Percentiles rank a stretch among this genome's conserved stretches.
Evolutionary conservation across 2,797 vertebrate species (phyloP).

Genomic region (Gymnothorax reevesii): DNA sequence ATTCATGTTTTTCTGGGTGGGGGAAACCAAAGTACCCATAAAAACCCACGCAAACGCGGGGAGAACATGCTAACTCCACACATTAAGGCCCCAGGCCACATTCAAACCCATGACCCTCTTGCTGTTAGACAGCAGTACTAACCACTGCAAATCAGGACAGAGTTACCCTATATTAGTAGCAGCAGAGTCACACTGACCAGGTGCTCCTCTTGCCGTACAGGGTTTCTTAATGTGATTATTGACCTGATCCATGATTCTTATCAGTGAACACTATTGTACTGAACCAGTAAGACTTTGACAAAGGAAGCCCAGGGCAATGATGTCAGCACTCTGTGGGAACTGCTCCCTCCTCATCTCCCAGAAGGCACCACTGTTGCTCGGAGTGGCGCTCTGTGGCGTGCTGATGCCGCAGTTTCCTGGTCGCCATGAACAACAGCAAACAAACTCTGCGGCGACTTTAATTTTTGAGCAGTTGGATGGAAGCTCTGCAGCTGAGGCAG

Average conservation of each 20-base stretch:
- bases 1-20: too few species aligned
- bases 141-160: neutral
- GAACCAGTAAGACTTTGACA: neutral
- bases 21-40: too few species aligned
- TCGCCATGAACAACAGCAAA: constrained; percentile 5
- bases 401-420: neutral
- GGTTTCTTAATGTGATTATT: neutral
- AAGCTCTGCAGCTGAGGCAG: neutral
- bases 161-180: neutral
- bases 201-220: neutral
- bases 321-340: neutral
- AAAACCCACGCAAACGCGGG: too few species aligned
- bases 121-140: too few species aligned
- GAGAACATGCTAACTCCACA: too few species aligned
- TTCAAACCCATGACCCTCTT: too few species aligned
- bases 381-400: neutral
- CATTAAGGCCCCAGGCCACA: too few species aligned
- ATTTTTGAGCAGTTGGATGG: constrained; percentile 4
- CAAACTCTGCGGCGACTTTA: neutral
- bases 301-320: neutral
- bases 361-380: neutral
- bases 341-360: neutral
- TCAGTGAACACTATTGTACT: neutral
- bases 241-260: neutral
- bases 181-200: neutral